These are phyloP conservation scores for Aegotheles bennettii DNA, from an alignment of 2,113 vertebrate species.

Conservation along the genomic window DNA sequence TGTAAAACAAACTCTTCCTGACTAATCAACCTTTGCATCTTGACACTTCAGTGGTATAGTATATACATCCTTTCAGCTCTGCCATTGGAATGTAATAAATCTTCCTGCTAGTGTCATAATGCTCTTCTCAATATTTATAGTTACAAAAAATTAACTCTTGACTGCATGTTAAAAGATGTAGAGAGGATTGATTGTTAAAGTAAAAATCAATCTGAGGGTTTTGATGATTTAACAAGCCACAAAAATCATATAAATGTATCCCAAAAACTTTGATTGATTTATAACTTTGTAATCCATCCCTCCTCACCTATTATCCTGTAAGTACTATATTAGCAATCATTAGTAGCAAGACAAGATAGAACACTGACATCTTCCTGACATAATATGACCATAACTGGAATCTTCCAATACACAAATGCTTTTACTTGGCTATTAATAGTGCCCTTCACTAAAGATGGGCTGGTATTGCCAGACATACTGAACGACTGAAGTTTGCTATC, in stretches of 20 bases:
- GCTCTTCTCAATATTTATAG: slow-evolving; percentile 63
- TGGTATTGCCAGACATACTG: slow-evolving; percentile 36
- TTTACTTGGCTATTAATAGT: slow-evolving; percentile 78
- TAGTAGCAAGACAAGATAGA: slow-evolving; percentile 69
- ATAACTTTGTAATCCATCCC: slow-evolving; percentile 69
- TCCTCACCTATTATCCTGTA: slow-evolving; percentile 73
- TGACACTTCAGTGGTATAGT: slow-evolving; percentile 56
- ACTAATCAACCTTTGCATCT: slow-evolving; percentile 69
- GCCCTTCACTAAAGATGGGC: slow-evolving; percentile 63
- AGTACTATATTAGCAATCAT: slow-evolving; percentile 73
- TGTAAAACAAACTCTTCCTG: slow-evolving; percentile 62
- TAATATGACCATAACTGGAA: slow-evolving; percentile 72
- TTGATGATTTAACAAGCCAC: slow-evolving; percentile 74
- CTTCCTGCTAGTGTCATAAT: slow-evolving; percentile 59
- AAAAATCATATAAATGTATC: slow-evolving; percentile 70
- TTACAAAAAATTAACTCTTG: slow-evolving; percentile 73
- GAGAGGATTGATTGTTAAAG: slow-evolving; percentile 69
- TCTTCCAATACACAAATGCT: slow-evolving; percentile 70
- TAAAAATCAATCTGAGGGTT: slow-evolving; percentile 71
- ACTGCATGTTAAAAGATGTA: slow-evolving; percentile 50
- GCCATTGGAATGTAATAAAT: slow-evolving; percentile 71
- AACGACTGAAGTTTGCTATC: slow-evolving; percentile 65
- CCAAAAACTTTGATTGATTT: slow-evolving; percentile 77
- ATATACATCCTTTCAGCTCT: slow-evolving; percentile 60
- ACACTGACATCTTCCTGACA: slow-evolving; percentile 69